These are phyloP conservation scores for Sesamia nonagrioides DNA, from an alignment of 1,140 invertebrate genomes.

Conservation along the genomic window DNA sequence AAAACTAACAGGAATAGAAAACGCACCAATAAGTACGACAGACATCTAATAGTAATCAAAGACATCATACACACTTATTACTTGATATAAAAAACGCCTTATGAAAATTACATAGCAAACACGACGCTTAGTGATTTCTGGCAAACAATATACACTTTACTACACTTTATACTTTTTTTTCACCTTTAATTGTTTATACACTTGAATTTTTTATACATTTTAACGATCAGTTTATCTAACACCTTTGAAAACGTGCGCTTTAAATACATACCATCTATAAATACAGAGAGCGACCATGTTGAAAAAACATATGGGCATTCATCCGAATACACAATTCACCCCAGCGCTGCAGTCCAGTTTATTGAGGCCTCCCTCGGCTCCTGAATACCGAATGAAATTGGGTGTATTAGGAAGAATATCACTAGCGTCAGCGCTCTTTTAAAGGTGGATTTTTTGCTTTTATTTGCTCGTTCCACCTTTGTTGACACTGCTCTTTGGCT, in stretches of 20 bases:
- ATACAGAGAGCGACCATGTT: conserved; percentile 57
- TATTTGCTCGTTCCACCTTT: conserved; percentile 37
- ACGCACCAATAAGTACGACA: too few species aligned
- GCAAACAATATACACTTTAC: too few species aligned
- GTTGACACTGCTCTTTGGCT: conserved; percentile 44
- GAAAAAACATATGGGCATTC: conserved; percentile 56
- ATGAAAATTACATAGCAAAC: too few species aligned
- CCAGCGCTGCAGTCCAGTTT: conserved; percentile 19
- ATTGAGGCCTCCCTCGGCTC: not conserved
- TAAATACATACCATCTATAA: conserved; percentile 43
- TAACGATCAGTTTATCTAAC: not conserved
- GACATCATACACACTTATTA: too few species aligned
- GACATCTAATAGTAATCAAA: too few species aligned
- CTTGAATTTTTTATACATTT: too few species aligned
- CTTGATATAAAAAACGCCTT: too few species aligned
- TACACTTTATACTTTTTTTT: too few species aligned
- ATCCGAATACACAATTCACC: conserved; percentile 58
- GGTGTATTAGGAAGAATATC: not conserved
- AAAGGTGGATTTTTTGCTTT: conserved; percentile 22
- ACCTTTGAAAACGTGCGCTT: conserved; percentile 15
- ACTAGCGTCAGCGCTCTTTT: conserved; percentile 25
- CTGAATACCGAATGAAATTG: not conserved
- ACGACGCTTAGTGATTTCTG: too few species aligned
- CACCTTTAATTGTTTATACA: too few species aligned
- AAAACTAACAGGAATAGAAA: too few species aligned